Base-by-base conservation (phyloP, 2,888 invertebrate species). In the Philaethria dido region DNA sequence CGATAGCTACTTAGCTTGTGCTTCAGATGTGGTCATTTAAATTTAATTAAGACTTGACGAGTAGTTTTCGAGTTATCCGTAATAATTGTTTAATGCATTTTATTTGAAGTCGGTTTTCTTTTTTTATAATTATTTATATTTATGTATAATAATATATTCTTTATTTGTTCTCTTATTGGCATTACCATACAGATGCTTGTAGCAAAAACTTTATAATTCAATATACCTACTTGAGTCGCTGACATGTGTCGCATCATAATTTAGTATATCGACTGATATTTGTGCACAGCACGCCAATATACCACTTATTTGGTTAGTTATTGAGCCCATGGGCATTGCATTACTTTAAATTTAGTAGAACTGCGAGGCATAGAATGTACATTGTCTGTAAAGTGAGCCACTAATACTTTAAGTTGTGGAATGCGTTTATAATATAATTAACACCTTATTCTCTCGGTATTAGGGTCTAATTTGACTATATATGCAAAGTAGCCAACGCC, bases 311-410 rank as follows among this genome's bases (percentile, higher is more conserved):
- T 3, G 11, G 4, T 20, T 57, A 11, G 22, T 20, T 36, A 62
- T 69, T 70, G 64, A 63, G 69, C 48, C 67, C 44, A 61, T 50
- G 69, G 62, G 39, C 62, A 44, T 13, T 54, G 60, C 64, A 60
- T 64, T 47, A 42, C 39, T 62, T 63, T 47, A 61, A 45, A 65
- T 42, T 42, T 57, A 67, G 57, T 67, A 69, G 64, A 62, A 67
- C 50, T 29, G 16, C 64, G 33, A 61, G 29, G 75, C 75, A 82
- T 84, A 85, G 84, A 87, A 87, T 87, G 85, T 81, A 86, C 82
- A 89, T 88, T 89, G 89, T 87, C 77, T 85, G 79, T 79, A 71
- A 69, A 76, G 69, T 74, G 73, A 78, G 74, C 66, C 64, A 71
- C 62, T 68, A 69, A 68, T 68, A 52, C 61, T 75, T 68, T 72